Base-by-base conservation (phyloP, 2,888 invertebrate species). In the Itoplectis maculator region DNA sequence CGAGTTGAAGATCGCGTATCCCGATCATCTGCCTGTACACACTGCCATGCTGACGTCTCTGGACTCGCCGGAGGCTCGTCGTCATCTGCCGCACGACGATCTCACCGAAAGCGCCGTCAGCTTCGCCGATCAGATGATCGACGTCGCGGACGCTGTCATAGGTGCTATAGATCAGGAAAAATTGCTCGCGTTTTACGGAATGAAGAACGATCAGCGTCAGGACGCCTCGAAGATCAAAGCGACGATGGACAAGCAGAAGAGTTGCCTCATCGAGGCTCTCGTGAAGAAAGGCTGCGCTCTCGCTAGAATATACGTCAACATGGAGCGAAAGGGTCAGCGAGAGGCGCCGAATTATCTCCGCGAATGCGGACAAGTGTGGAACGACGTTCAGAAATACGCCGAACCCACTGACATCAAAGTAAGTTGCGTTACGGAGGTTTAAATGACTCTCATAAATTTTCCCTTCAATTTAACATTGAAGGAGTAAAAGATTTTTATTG, bases 221-320 rank as follows among this genome's bases (percentile, higher is more conserved):
- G 98, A 98, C 91, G 97, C 98, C 0, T 93, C 94, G 47, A 97
- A 97, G 93, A 96, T 97, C 83, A 98, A 98, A 94, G 95, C 94
- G 82, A 95, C 95, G 86, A 97, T 98, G 95, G 98, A 99, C 85
- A 97, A 97, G 89, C 96, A 97, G 91, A 97, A 96, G 90, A 95
- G 94, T 65, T 95, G 95, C 82, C 93, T 98, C 68, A 93, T 98
- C 59, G 98, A 99, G 87, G 97, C 97, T 23, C 93, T 97, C 68
- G 95, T 95, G 45, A 96, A 96, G 83, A 96, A 95, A 91, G 97
- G 97, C 68, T 94, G 96, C 79, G 96, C 96, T 68, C 91, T 96
- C 83, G 95, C 96, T 86, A 95, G 96, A 81, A 93, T 96, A 80
- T 94, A 94, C 74, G 92, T 94, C 9, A 86, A 90, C 63, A 88